Conservation (phyloP, 2,888 invertebrate species). For the Gisinianus flammeolus region DNA sequence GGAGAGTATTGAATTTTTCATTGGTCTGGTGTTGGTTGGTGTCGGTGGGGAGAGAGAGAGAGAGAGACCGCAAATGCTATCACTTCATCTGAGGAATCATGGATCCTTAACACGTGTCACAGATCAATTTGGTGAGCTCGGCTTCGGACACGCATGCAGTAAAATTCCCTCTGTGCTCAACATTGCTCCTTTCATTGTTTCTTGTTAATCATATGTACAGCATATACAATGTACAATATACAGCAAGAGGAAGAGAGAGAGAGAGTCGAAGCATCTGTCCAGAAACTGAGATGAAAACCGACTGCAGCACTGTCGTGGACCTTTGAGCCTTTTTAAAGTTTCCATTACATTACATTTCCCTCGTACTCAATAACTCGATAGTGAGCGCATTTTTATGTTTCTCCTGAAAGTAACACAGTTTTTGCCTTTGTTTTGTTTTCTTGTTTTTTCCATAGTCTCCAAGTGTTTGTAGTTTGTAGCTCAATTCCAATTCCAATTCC, state of each 20-base stretch:
- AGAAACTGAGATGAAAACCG: no score
- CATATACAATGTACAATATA: neutral
- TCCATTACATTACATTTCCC: no score
- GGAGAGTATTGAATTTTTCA: conserved; percentile 32
- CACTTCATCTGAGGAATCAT: conserved; percentile 12
- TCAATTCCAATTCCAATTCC: no score
- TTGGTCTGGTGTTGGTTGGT: conserved; percentile 9
- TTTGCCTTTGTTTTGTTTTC: no score
- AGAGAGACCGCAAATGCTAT: conserved; percentile 7
- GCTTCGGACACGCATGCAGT: conserved; percentile 13
- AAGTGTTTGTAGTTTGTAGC: no score
- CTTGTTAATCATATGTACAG: no score
- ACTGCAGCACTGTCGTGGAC: no score
- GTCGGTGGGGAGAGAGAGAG: neutral
- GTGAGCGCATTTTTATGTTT: no score
- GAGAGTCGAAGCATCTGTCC: neutral
- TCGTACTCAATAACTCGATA: no score
- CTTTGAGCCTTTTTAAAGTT: no score
- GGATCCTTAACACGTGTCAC: conserved; percentile 38
- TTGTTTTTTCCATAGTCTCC: no score
- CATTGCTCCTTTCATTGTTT: neutral
- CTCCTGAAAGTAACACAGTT: no score
- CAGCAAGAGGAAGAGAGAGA: neutral
- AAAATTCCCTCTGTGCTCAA: conserved; percentile 2
- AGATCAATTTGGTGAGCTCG: conserved; percentile 35